phyloP scores from a whole-genome alignment of 2,888 invertebrate species.

The Schizaphis graminum region DNA sequence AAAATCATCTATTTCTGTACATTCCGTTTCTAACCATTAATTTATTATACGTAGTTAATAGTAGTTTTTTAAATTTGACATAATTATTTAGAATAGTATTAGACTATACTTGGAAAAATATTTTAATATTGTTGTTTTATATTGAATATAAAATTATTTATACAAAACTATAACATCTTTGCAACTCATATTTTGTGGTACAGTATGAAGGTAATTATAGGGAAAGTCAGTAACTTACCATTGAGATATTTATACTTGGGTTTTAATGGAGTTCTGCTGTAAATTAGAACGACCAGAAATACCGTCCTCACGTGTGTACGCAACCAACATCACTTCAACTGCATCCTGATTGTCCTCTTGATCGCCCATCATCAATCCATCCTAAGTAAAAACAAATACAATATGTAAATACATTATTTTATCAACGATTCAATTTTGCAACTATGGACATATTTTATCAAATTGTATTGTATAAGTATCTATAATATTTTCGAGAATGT shows the following conservation, averaged over 20 bases:
- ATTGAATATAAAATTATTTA: background rate
- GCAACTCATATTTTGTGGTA: background rate
- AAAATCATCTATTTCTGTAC: background rate
- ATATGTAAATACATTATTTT: background rate
- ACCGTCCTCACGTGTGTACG: slow-evolving; percentile 69
- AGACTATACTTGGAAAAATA: background rate
- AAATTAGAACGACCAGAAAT: slow-evolving; percentile 65
- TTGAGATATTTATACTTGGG: slow-evolving; percentile 52
- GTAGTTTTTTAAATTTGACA: background rate
- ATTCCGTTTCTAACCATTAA: background rate
- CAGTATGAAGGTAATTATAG: background rate
- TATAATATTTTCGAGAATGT: background rate
- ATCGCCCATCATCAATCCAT: slow-evolving; percentile 58
- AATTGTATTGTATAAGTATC: background rate
- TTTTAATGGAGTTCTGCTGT: slow-evolving; percentile 57
- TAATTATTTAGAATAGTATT: background rate
- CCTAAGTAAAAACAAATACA: slow-evolving; percentile 26
- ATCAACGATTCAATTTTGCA: background rate
- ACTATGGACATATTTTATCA: background rate
- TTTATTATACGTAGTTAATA: background rate
- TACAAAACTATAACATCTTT: background rate
- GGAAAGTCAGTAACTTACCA: slow-evolving; percentile 7
- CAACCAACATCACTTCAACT: slow-evolving; percentile 69
- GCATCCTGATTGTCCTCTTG: slow-evolving; percentile 68
- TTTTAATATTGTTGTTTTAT: background rate